These are phyloP conservation scores for Papilio polyxenes DNA, from an alignment of 1,140 invertebrate species.

Conservation along the genomic window DNA sequence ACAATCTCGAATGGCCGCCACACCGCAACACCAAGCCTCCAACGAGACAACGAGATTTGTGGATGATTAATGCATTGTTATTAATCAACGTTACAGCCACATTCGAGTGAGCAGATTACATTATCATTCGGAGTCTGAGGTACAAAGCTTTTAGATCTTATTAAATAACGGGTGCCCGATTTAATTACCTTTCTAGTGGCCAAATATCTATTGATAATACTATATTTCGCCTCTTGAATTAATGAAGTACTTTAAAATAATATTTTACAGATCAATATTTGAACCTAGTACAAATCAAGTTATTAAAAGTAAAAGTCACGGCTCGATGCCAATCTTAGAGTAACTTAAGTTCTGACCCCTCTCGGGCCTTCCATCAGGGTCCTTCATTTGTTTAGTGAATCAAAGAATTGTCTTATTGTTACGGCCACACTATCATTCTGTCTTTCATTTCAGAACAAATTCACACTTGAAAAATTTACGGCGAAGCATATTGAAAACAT, in stretches of 20 bases:
- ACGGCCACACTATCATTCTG: too few relatives aligned
- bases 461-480: neutral
- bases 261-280: too few relatives aligned
- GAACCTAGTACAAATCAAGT: too few relatives aligned
- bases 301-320: too few relatives aligned
- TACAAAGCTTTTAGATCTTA: neutral
- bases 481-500: neutral
- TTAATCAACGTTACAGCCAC: constrained; percentile 34
- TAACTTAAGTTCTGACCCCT: too few relatives aligned
- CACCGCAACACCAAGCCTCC: neutral
- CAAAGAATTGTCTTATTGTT: too few relatives aligned
- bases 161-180: neutral
- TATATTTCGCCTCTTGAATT: too few relatives aligned
- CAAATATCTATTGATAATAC: neutral
- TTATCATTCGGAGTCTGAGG: constrained; percentile 6
- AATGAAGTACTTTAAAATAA: too few relatives aligned
- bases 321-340: too few relatives aligned
- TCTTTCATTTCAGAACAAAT: neutral
- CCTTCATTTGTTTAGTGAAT: too few relatives aligned
- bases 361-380: too few relatives aligned
- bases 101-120: constrained; percentile 33
- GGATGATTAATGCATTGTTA: constrained; percentile 33
- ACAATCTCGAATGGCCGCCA: constrained; percentile 22
- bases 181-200: neutral
- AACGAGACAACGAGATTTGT: constrained; percentile 6